Evolutionary conservation across 1,140 invertebrate genomes (phyloP).

Genomic region (Lucilia cuprina): DNA sequence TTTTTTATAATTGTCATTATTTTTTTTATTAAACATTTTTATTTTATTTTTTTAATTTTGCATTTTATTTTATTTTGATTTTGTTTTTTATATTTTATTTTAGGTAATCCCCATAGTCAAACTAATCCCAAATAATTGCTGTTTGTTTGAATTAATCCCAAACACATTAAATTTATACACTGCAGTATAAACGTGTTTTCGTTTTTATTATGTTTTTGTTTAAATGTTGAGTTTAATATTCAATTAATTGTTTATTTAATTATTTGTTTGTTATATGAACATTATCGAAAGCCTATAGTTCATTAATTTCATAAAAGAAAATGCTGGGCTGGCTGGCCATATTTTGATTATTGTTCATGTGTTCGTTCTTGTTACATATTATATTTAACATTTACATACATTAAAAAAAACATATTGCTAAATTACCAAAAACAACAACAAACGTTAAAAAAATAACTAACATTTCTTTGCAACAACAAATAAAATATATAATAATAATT

Average conservation of each 20-base stretch:
- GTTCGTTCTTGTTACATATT: slow-evolving; percentile 12
- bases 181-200: neutral
- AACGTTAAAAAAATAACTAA: neutral
- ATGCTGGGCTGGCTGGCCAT: neutral
- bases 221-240: neutral
- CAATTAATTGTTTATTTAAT: neutral
- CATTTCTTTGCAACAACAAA: slow-evolving; percentile 3
- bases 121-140: slow-evolving; percentile 55
- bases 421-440: neutral
- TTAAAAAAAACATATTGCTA: neutral
- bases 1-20: slow-evolving; percentile 40
- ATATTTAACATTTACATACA: neutral
- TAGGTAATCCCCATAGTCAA: slow-evolving; percentile 62
- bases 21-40: slow-evolving; percentile 26
- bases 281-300: neutral
- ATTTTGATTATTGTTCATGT: neutral
- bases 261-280: neutral
- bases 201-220: neutral
- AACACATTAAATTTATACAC: neutral
- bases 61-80: slow-evolving; percentile 39
- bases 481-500: neutral
- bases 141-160: slow-evolving; percentile 9
- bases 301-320: neutral
- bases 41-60: neutral
- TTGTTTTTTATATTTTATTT: slow-evolving; percentile 47